Evolutionary conservation across 1,140 invertebrate genomes (phyloP), one percentile per base, ranked within the genome.

Genomic region (Bombus confusus): DNA sequence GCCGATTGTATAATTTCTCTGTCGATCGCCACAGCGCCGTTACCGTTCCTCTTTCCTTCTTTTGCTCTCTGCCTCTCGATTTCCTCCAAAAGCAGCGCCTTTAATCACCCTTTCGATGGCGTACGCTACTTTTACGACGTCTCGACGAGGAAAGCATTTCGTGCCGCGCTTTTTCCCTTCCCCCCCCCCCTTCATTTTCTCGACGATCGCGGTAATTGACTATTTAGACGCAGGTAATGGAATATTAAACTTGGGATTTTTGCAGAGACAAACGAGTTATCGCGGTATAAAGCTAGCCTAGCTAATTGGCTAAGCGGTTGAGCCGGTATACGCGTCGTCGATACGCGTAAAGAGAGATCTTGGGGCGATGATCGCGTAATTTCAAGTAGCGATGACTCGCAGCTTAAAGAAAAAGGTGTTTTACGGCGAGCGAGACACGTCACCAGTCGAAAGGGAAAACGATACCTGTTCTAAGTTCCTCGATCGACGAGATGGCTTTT

Each of bases 1-100:
- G 43, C 39, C 41, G 57, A 71, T 88, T 78, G 77, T 89, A 79
- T 86, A 89, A 89, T 88, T 89, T 89, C 87, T 86, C 87, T 81
- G 80, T 88, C 66, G 59, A n/a, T 82, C 69, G 52, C 31, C n/a
- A n/a, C 64, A 62, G 8, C 31, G 4, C 13, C 62, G 59, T 41
- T 66, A n/a, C 10, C 71, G 81, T 77, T 71, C 57, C 69, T 73
- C 52, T 74, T 85, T 80, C 75, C 59, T 64, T 18, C n/a, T 73
- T 78, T 66, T 12, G 8, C 25, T 9, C 41, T 47, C 18, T 9
- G 9, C 22, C 34, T 22, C n/a, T 34, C 28, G 1, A 15, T 41
- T 80, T 37, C 18, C 10, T 68, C 22, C 8, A 15, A 69, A 43
- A 31, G 15, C 13, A 39, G 31, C 15, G 41, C 47, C 34, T 9